Percentiles rank a stretch among this genome's conserved stretches.
These are phyloP conservation scores for Nymphalis urticae DNA, from an alignment of 2,888 invertebrate genomes.

Conservation along the genomic window DNA sequence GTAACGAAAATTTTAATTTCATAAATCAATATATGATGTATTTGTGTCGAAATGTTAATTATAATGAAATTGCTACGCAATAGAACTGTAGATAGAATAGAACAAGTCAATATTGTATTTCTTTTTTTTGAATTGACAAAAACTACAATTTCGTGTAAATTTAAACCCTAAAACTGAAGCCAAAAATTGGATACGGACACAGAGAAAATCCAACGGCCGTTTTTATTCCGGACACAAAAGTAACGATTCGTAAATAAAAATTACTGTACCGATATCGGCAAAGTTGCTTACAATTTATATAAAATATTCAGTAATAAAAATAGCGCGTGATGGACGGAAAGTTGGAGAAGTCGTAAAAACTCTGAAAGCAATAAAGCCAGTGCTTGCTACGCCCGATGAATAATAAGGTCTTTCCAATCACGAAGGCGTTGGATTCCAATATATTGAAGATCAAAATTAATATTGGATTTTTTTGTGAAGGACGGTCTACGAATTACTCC, in stretches of 20 bases:
- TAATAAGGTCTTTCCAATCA: conserved; percentile 30
- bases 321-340: conserved; percentile 28
- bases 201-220: not conserved
- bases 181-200: not conserved
- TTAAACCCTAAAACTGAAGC: not conserved
- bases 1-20: too few relatives aligned
- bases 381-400: conserved; percentile 27
- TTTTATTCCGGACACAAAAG: not conserved
- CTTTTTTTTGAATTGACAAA: too few relatives aligned
- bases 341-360: conserved; percentile 27
- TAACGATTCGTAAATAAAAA: conserved; percentile 11
- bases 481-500: not conserved
- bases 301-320: conserved; percentile 33
- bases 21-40: too few relatives aligned
- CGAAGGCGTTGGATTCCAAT: conserved; percentile 17
- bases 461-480: conserved; percentile 15
- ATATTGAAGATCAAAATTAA: conserved; percentile 13
- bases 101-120: too few relatives aligned
- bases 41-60: too few relatives aligned
- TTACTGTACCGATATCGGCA: conserved; percentile 4
- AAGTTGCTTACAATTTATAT: conserved; percentile 22
- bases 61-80: too few relatives aligned
- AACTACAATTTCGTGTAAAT: too few relatives aligned
- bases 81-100: too few relatives aligned
- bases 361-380: conserved; percentile 30